Percentiles rank a stretch among this genome's conserved stretches.
These are phyloP conservation scores for Drosophila anomelani DNA, from an alignment of 2,888 invertebrate species.

Conservation along the genomic window DNA sequence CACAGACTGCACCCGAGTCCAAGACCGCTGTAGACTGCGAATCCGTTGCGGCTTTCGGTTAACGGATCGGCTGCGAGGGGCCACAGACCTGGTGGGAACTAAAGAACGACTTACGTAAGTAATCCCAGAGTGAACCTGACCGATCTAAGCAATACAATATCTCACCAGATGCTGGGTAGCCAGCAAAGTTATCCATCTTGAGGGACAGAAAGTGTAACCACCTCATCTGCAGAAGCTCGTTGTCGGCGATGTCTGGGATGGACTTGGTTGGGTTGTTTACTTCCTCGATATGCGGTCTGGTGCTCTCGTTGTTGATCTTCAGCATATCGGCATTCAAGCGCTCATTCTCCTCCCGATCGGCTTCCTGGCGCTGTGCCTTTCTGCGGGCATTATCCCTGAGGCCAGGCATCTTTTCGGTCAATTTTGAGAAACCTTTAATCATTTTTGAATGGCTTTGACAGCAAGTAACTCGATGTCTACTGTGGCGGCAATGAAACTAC, in stretches of 20 bases:
- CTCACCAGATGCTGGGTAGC: constrained; percentile 14
- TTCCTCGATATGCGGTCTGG: neutral
- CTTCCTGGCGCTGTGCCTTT: neutral
- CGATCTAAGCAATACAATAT: too few relatives aligned
- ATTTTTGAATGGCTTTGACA: too few relatives aligned
- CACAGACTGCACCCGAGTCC: constrained; percentile 74
- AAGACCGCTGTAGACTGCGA: neutral
- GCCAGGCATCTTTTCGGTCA: neutral
- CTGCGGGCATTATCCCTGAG: neutral
- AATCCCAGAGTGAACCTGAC: neutral
- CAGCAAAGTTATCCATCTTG: constrained; percentile 32
- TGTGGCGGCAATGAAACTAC: neutral
- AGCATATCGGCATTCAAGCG: constrained; percentile 70
- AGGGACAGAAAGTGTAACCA: constrained; percentile 54
- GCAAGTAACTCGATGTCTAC: neutral
- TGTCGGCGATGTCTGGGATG: constrained; percentile 16
- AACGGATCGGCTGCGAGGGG: constrained; percentile 59
- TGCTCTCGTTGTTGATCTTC: constrained; percentile 28
- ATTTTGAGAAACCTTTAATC: neutral
- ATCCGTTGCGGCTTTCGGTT: constrained; percentile 11
- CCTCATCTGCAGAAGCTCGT: constrained; percentile 61
- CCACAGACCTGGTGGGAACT: constrained; percentile 56
- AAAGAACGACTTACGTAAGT: neutral
- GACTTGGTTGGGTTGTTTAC: constrained; percentile 55
- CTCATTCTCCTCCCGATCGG: constrained; percentile 30